These are phyloP conservation scores for Leptinotarsa peninsularis DNA, from an alignment of 2,888 invertebrate species.

Conservation along the genomic window DNA sequence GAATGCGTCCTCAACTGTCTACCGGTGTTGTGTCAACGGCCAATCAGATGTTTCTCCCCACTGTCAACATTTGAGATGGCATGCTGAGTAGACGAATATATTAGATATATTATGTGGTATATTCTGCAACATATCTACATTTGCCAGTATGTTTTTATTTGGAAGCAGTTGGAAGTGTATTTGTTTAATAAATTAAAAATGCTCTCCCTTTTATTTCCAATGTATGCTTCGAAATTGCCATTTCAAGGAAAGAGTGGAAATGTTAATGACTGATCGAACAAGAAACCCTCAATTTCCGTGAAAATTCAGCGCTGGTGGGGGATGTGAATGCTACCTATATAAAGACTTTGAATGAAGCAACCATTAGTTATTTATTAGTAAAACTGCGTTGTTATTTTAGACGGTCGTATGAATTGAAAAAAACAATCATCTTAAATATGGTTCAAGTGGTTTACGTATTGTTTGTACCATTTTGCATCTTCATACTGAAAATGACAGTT, in stretches of 20 bases:
- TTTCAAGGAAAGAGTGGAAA: not conserved
- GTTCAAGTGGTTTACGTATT: too few species aligned
- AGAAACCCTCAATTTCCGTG: not conserved
- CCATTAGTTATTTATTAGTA: too few species aligned
- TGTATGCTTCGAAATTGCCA: not conserved
- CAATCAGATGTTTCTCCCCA: slow-evolving; percentile 38
- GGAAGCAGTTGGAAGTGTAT: not conserved
- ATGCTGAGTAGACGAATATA: slow-evolving; percentile 16
- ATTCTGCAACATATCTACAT: not conserved
- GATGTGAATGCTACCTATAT: too few species aligned
- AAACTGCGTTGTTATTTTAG: too few species aligned
- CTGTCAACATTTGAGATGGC: slow-evolving; percentile 19
- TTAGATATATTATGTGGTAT: not conserved
- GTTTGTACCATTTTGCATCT: too few species aligned
- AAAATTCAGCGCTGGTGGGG: not conserved
- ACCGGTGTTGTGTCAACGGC: slow-evolving; percentile 41
- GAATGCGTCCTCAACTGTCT: slow-evolving; percentile 52
- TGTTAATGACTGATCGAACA: slow-evolving; percentile 14
- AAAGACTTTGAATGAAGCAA: too few species aligned
- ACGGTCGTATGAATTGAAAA: too few species aligned
- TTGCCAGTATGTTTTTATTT: not conserved
- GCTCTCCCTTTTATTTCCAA: not conserved
- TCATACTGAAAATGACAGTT: too few species aligned
- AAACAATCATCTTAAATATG: too few species aligned
- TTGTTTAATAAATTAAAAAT: not conserved